A percentile compares a stretch with the other conserved stretches of the same genome.
Conservation (phyloP, 2,797 vertebrate species). For the Alosa sapidissima region DNA sequence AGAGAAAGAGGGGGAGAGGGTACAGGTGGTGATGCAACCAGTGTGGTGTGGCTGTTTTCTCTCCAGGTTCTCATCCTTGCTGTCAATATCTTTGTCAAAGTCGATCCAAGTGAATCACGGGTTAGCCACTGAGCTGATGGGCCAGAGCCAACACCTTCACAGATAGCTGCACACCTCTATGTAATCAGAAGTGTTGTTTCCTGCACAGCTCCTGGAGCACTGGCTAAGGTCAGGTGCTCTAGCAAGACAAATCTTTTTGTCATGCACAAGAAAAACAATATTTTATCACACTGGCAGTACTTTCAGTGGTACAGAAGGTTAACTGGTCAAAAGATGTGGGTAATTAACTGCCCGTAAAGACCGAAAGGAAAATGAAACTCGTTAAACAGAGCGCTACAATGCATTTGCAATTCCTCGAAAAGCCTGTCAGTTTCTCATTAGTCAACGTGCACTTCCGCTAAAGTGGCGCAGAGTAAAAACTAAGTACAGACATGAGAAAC, state of each 20-base stretch:
- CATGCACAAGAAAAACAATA: conserved; percentile 8
- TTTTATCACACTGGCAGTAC: neutral
- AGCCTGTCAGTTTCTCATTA: neutral
- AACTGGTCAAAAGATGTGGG: neutral
- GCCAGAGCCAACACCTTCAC: neutral
- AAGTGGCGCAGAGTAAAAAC: neutral
- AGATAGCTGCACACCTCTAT: neutral
- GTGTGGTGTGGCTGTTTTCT: neutral
- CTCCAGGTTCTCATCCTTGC: conserved; percentile 12
- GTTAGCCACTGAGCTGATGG: conserved; percentile 19
- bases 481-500: neutral
- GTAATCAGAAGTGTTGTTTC: conserved; percentile 21
- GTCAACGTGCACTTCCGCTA: neutral
- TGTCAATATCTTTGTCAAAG: conserved; percentile 26
- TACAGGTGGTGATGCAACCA: conserved; percentile 10
- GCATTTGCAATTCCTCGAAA: neutral
- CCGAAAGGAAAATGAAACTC: neutral
- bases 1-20: neutral
- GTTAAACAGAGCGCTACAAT: neutral
- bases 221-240: conserved; percentile 9
- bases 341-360: neutral
- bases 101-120: conserved; percentile 12
- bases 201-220: conserved; percentile 5
- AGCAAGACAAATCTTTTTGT: neutral
- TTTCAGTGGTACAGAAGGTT: neutral